Conservation (phyloP, 2,113 vertebrate species). For the Eptatretus burgeri region DNA sequence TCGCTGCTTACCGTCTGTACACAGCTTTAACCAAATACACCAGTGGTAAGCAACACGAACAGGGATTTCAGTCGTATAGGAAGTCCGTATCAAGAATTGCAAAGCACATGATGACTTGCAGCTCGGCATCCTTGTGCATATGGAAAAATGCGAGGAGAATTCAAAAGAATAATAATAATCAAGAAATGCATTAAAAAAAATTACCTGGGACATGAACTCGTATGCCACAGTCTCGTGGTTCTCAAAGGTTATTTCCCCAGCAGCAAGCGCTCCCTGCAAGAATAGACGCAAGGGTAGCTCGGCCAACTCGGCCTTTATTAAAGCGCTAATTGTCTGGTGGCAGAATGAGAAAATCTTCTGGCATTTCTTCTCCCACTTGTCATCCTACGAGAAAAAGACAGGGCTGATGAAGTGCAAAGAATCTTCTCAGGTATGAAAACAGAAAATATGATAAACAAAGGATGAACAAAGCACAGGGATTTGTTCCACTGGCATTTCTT, state of each 20-base stretch:
- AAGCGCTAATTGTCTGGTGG: conserved; percentile 85
- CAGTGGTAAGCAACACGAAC: no score
- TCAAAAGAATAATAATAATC: no score
- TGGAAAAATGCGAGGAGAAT: no score
- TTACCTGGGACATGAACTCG: conserved; percentile 96
- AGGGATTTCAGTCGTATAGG: no score
- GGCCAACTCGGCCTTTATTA: conserved; percentile 83
- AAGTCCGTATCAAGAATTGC: no score
- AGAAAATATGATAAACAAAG: not conserved
- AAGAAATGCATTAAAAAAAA: not conserved
- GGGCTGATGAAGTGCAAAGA: no score
- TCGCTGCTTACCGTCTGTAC: no score
- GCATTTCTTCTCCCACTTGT: conserved; percentile 98
- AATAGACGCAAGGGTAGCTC: conserved; percentile 77
- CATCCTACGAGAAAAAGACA: conserved; percentile 28
- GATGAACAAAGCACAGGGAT: not conserved
- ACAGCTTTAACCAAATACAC: no score
- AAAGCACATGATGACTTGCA: no score
- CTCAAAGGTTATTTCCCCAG: conserved; percentile 84
- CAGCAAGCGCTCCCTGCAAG: conserved; percentile 74
- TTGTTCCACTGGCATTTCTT: not conserved
- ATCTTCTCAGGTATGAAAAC: no score
- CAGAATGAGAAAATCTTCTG: conserved; percentile 98
- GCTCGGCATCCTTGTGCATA: no score
- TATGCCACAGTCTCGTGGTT: conserved; percentile 96